Conservation (phyloP, 2,888 invertebrate species). For the Ephialtes manifestator region DNA sequence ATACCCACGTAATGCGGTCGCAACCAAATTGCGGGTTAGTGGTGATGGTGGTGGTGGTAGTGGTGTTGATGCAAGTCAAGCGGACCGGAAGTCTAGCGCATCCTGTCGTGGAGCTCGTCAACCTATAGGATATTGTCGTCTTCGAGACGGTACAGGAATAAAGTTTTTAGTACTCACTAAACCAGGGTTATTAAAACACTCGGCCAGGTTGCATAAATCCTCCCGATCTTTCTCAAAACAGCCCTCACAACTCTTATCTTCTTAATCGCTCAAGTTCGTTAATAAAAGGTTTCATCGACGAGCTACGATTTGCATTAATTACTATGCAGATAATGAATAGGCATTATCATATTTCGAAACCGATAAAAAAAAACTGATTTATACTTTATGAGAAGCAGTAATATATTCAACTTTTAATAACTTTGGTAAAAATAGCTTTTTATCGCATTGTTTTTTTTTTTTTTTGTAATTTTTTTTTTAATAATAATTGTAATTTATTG, state of each 20-base stretch:
- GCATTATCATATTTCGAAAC: background rate
- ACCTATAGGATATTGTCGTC: conserved; percentile 18
- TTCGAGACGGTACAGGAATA: background rate
- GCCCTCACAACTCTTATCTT: background rate
- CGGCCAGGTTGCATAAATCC: background rate
- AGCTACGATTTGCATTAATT: background rate
- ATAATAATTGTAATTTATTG: background rate
- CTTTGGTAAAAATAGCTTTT: background rate
- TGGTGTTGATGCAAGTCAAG: conserved; percentile 22
- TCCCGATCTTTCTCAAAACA: background rate
- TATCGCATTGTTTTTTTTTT: too few relatives aligned
- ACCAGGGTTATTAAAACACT: conserved; percentile 25
- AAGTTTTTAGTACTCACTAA: conserved; percentile 31
- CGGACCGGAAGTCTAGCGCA: conserved; percentile 31
- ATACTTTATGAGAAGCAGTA: background rate
- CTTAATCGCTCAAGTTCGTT: background rate
- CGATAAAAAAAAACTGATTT: background rate
- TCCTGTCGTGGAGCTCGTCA: conserved; percentile 22
- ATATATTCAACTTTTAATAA: background rate
- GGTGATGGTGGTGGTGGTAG: background rate
- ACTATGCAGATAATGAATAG: background rate
- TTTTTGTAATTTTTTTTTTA: too few relatives aligned
- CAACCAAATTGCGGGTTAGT: conserved; percentile 16
- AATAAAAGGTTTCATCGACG: background rate
- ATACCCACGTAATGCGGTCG: conserved; percentile 35